Base-by-base conservation (phyloP, 2,113 vertebrate species). In the Conger conger region DNA sequence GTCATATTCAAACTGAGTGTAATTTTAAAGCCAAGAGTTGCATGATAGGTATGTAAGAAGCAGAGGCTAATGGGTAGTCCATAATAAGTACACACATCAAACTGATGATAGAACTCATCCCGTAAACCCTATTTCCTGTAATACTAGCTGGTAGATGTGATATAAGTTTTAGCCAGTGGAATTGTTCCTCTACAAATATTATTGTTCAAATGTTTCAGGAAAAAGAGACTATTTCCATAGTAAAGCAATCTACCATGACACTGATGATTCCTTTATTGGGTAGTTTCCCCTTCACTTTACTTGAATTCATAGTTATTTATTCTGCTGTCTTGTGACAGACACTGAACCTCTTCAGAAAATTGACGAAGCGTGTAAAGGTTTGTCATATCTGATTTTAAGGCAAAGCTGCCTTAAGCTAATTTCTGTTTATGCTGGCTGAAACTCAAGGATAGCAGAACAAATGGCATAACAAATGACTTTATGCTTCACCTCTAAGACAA, bases 391-490 rank as follows among this genome's bases (percentile, higher is more conserved):
- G 82, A 83, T 83, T 88, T 88, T 73, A 81, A 36, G 78, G 79
- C 87, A 86, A 50, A 84, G 87, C 82, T 33, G 80, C 86, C 87
- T 87, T 87, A 85, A 88, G 88, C 87, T 88, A 87, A 90, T 87
- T 83, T 87, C 57, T 35, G 85, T 87, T 78, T 88, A 88, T 85
- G 89, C 60, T 89, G 90, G 86, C 88, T 86, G 90, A 88, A 33
- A 89, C 79, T 86, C 88, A 89, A 88, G 87, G 86, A 84, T 84
- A 86, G 86, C 86, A 90, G 82, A 88, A 89, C 89, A 86, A 88
- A 84, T 87, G 45, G 53, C 79, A 83, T 86, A 87, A 79, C 83
- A 86, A 60, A 83, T 36, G 45, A 80, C 30, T 40, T 40, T 86
- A 79, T 54, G 68, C 36, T 63, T 86, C 82, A 81, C 81, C 76